Evolutionary conservation across 2,888 invertebrate genomes (phyloP).

Genomic region (Agrochola litura): DNA sequence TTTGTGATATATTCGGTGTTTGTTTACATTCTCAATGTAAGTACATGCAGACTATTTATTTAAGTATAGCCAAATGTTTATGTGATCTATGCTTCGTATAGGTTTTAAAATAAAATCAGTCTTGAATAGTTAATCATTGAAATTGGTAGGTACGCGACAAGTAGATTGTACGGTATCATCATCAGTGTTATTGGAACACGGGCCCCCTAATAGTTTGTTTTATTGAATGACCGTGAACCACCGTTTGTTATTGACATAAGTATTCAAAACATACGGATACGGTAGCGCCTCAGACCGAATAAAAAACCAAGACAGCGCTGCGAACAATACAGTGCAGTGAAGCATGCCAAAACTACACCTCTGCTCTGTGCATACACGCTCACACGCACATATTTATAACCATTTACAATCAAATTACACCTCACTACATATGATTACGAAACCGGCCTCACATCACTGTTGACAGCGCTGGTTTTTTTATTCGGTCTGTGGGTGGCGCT

Average conservation of each 20-base stretch:
- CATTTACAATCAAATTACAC: no score
- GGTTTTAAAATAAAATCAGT: neutral
- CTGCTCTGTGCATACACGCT: no score
- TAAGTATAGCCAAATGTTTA: neutral
- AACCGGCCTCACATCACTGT: no score
- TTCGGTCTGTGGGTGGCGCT: no score
- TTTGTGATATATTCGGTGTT: neutral
- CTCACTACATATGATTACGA: no score
- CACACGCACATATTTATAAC: no score
- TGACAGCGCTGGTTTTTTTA: no score
- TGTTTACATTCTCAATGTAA: conserved; percentile 19
- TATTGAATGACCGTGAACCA: neutral
- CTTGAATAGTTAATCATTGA: neutral
- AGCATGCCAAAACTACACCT: no score
- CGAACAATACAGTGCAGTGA: no score
- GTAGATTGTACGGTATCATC: neutral
- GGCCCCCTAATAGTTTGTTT: neutral
- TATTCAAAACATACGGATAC: neutral
- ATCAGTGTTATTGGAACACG: neutral
- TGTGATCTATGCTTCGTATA: neutral
- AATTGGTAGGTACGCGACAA: neutral
- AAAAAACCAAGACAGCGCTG: no score
- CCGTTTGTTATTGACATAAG: neutral
- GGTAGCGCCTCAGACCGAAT: no score
- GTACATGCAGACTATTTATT: neutral